Percentiles rank a stretch among this genome's conserved stretches.
Evolutionary conservation across 1,140 invertebrate genomes (phyloP).

Genomic region (Tribolium castaneum): DNA sequence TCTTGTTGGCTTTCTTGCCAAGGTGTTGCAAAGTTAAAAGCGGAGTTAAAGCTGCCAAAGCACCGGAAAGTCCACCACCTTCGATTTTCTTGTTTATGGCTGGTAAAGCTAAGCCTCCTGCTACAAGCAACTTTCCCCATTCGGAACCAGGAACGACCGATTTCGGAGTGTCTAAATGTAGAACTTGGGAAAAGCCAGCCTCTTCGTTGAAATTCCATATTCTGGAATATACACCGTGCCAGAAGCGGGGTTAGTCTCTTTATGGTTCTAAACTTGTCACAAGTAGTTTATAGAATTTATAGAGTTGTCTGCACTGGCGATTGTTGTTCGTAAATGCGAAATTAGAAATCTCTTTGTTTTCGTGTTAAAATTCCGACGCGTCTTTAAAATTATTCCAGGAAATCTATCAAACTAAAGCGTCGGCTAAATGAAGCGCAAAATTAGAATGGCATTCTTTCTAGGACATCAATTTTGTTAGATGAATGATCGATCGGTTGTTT

Average conservation of each 20-base stretch:
- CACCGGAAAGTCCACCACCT: slow-evolving; percentile 58
- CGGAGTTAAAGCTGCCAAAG: slow-evolving; percentile 62
- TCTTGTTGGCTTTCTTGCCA: slow-evolving; percentile 64
- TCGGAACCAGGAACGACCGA: slow-evolving; percentile 73
- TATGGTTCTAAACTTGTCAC: background rate
- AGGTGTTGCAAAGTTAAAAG: slow-evolving; percentile 66
- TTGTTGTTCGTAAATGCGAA: too few relatives aligned
- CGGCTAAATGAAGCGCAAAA: slow-evolving; percentile 29
- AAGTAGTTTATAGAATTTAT: too few relatives aligned
- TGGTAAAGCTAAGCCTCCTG: slow-evolving; percentile 70
- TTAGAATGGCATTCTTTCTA: slow-evolving; percentile 19
- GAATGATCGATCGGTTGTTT: slow-evolving; percentile 11
- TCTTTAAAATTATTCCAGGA: too few relatives aligned
- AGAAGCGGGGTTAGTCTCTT: background rate
- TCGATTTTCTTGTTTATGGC: slow-evolving; percentile 58
- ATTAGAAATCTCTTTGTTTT: too few relatives aligned
- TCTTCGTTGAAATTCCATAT: slow-evolving; percentile 77
- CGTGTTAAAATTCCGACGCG: too few relatives aligned
- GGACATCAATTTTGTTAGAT: slow-evolving; percentile 1
- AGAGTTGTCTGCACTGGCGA: too few relatives aligned
- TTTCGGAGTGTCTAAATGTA: slow-evolving; percentile 71
- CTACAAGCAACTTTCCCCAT: slow-evolving; percentile 68
- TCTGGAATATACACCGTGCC: slow-evolving; percentile 62
- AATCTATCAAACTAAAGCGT: slow-evolving; percentile 26
- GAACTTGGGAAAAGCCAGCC: slow-evolving; percentile 74